Evolutionary conservation across 2,113 vertebrate genomes (phyloP).

Genomic region (Varanus salvator): DNA sequence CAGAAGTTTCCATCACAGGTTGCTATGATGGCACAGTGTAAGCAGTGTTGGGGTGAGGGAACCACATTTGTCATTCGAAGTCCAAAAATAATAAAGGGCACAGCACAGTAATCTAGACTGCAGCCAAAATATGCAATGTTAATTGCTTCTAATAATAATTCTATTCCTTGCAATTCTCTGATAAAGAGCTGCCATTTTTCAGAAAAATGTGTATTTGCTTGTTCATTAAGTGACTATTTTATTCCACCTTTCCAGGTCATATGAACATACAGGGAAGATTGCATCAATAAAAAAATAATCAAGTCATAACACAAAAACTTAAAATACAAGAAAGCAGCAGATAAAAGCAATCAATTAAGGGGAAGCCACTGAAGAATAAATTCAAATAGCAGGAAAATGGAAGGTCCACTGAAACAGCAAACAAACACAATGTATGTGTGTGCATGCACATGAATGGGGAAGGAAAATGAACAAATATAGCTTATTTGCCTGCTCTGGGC

Average conservation of each 20-base stretch:
- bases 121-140: no score
- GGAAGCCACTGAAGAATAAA: not conserved
- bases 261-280: not conserved
- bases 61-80: not conserved
- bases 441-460: no score
- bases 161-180: no score
- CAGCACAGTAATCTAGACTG: not conserved
- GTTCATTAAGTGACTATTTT: not conserved
- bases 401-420: not conserved
- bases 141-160: no score
- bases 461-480: no score
- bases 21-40: not conserved
- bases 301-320: not conserved
- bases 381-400: not conserved
- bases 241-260: not conserved
- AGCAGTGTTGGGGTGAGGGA: not conserved
- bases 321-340: not conserved
- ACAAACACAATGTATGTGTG: not conserved
- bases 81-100: not conserved
- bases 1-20: not conserved
- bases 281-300: not conserved
- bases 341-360: not conserved
- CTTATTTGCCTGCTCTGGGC: no score
- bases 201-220: no score
- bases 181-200: no score